Conservation (phyloP, 2,797 vertebrate species). For the Echeneis naucrates region DNA sequence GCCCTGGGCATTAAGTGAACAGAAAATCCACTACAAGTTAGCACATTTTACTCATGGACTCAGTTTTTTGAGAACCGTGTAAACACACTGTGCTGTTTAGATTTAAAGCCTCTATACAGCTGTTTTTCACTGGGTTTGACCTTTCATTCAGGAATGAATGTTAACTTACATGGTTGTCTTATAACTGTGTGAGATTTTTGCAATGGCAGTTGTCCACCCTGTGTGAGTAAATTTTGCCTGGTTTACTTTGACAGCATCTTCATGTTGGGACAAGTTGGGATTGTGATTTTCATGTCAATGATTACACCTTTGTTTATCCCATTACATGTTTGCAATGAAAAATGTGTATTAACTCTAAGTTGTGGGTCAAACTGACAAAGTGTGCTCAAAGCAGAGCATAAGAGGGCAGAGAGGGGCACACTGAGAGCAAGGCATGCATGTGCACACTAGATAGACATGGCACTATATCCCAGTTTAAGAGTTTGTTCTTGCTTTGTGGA, state of each 20-base stretch:
- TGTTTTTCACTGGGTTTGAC: not conserved
- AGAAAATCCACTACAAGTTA: too few relatives aligned
- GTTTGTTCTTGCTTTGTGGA: slow-evolving; percentile 68
- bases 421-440: slow-evolving; percentile 25
- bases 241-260: not conserved
- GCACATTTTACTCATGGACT: too few relatives aligned
- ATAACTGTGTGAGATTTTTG: not conserved
- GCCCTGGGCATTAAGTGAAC: too few relatives aligned
- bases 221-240: not conserved
- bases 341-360: not conserved
- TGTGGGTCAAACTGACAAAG: slow-evolving; percentile 32
- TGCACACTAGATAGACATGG: slow-evolving; percentile 49
- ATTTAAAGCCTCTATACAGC: not conserved
- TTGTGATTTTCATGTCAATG: slow-evolving; percentile 12
- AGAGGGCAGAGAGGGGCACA: slow-evolving; percentile 1
- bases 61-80: too few relatives aligned
- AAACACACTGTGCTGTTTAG: too few relatives aligned
- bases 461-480: slow-evolving; percentile 58
- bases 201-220: not conserved
- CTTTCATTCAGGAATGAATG: not conserved
- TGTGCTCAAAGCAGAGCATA: slow-evolving; percentile 15
- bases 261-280: not conserved
- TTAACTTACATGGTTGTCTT: not conserved
- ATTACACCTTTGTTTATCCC: not conserved
- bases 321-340: not conserved